Conservation (phyloP, 2,888 invertebrate genomes). For the Sarcophaga rosellei region DNA sequence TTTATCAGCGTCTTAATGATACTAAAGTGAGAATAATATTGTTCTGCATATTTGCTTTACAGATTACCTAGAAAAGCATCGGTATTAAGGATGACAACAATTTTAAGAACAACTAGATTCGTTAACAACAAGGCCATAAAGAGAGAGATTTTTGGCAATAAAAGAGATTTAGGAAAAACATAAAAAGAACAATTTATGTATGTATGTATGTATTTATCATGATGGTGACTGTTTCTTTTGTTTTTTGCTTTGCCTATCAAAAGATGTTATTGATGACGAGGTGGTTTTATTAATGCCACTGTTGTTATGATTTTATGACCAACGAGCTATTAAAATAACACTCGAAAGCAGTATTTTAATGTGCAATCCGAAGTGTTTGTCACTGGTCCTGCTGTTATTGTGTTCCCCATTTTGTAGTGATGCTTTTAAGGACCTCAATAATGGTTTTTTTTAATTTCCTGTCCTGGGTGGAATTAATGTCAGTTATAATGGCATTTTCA, state of each 20-base stretch:
- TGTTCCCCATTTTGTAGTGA: slow-evolving; percentile 24
- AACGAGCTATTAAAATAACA: slow-evolving; percentile 41
- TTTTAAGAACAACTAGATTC: neutral
- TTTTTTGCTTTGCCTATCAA: neutral
- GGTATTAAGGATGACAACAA: slow-evolving; percentile 12
- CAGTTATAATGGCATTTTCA: slow-evolving; percentile 34
- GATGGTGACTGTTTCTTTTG: neutral
- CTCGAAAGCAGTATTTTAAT: slow-evolving; percentile 19
- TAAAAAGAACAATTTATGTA: neutral
- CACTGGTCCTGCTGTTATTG: slow-evolving; percentile 1
- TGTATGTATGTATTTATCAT: neutral
- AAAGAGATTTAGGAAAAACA: neutral
- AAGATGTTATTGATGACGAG: slow-evolving; percentile 4
- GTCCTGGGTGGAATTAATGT: slow-evolving; percentile 36
- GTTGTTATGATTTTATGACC: slow-evolving; percentile 30
- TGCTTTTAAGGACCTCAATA: slow-evolving; percentile 25
- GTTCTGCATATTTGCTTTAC: slow-evolving; percentile 2
- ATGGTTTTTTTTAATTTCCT: slow-evolving; percentile 22
- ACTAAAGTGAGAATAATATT: slow-evolving; percentile 45
- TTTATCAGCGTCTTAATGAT: slow-evolving; percentile 32
- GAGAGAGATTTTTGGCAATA: neutral
- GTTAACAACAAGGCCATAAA: slow-evolving; percentile 1
- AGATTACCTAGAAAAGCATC: neutral
- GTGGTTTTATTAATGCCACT: neutral
- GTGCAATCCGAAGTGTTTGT: slow-evolving; percentile 3